phyloP scores from a whole-genome alignment of 2,888 invertebrate genomes.

The Chelonus formosanus region DNA sequence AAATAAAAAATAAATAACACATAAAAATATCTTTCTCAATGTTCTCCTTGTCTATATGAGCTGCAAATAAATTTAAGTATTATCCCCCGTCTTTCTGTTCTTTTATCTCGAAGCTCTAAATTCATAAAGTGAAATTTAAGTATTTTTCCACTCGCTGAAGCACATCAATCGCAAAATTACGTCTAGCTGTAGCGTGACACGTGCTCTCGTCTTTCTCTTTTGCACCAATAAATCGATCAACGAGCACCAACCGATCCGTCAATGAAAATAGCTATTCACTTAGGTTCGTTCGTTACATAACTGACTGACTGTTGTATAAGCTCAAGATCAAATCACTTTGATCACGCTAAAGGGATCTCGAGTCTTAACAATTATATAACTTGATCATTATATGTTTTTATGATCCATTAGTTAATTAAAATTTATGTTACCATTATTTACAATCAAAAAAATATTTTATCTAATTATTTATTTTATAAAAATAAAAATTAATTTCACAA shows the following conservation, averaged over 20 bases:
- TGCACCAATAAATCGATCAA: slow-evolving; percentile 23
- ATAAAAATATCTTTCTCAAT: too few relatives aligned
- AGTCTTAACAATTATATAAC: slow-evolving; percentile 3
- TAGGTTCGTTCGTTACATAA: slow-evolving; percentile 25
- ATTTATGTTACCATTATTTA: neutral
- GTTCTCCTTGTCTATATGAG: too few relatives aligned
- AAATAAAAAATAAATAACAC: too few relatives aligned
- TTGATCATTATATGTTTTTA: neutral
- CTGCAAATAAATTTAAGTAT: too few relatives aligned
- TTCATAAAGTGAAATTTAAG: slow-evolving; percentile 32
- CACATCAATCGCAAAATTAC: slow-evolving; percentile 20
- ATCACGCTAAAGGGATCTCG: slow-evolving; percentile 12
- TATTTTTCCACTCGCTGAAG: slow-evolving; percentile 23
- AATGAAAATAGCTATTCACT: slow-evolving; percentile 4
- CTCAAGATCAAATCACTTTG: slow-evolving; percentile 23
- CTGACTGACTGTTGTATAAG: slow-evolving; percentile 29
- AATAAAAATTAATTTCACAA: too few relatives aligned
- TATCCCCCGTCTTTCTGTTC: too few relatives aligned
- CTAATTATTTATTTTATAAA: too few relatives aligned
- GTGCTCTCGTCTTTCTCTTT: slow-evolving; percentile 14
- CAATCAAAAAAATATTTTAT: too few relatives aligned
- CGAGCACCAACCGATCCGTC: neutral
- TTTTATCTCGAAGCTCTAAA: too few relatives aligned
- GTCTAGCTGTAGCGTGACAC: slow-evolving; percentile 12
- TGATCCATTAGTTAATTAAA: neutral